Base-by-base conservation (phyloP, 2,797 vertebrate genomes). In the Gymnodraco acuticeps region DNA sequence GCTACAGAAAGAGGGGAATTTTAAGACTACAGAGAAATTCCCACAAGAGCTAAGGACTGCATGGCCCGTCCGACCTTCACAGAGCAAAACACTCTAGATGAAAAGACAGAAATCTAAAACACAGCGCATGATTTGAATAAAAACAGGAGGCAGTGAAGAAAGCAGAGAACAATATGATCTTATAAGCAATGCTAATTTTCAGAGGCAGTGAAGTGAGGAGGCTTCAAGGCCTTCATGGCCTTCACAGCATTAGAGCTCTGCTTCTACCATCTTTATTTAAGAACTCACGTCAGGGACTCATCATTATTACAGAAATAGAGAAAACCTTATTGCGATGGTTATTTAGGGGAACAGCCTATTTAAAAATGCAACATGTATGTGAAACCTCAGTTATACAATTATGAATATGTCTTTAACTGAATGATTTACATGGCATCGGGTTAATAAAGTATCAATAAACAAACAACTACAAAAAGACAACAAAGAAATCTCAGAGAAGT, bases 91-190 rank as follows among this genome's bases (percentile, higher is more conserved):
- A 69, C 19, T 68, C 43, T 10, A 38, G 53, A 86, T 83, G 38
- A 77, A 83, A 80, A 83, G 56, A 64, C 61, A 51, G 33, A 76
- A 63, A 69, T 75, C 75, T 65, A 76, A 81, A 82, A 58, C 50
- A 69, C 65, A 46, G 63, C 47, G n/a, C 81, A 73, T 54, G 33
- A 81, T 88, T 45, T 85, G 78, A 85, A 91, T 85, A 77, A 65
- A 86, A 75, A 59, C 62, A 70, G 48, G 23, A 59, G 45, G 41
- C 15, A 48, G 50, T 17, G 43, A 74, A 64, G 52, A 78, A 74
- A 76, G 55, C 38, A 47, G 60, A 56, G 54, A 77, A 72, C 52
- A 48, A 69, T 45, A 13, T 61, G 12, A 86, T 81, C 54, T 77
- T 68, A 66, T 77, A 60, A 77, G 73, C 56, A 83, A 63, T 71